Base-by-base conservation (phyloP, 1,140 invertebrate species). In the Rhizoglyphus robini region DNA sequence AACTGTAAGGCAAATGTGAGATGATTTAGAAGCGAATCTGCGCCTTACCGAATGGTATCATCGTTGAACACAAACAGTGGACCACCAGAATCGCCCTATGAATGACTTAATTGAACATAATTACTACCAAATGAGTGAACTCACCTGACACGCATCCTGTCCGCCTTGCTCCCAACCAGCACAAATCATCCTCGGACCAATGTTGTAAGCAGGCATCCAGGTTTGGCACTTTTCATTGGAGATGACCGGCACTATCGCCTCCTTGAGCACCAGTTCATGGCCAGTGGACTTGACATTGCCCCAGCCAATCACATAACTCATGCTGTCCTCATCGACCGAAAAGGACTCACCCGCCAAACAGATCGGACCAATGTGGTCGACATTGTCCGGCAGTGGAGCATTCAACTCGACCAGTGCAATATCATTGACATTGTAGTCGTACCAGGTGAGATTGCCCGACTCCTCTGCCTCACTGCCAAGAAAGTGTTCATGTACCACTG, bases 331-430 rank as follows among this genome's bases (percentile, higher is more conserved):
- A 27, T 57, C 36, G 15, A 41, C 29, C 18, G 8, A 8, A 15
- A 69, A 71, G 64, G 38, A 65, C n/a, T 63, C 48, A 1, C 66
- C 47, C 27, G 77, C 78, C 0, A 76, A 62, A 11, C 70, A 67
- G 15, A 76, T 76, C 4, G 71, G 63, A 0, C 76, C 72, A 0
- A 86, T 79, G 47, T 71, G 71, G 23, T 79, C 69, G 20, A 61
- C 36, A 68, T 77, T 81, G 58, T 81, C 79, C 1, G 67, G 70
- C 29, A 86, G 70, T 1, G 81, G 76, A n/a, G 73, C 75, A 8
- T 73, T 74, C n/a, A 84, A 71, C 65, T 76, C 77, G 25, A 86
- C 70, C 0, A 87, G 51, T 36, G 82, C 83, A 54, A 87, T 81
- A 68, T 87, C 85, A 66, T 82, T 77, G 51, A 77, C 46, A 13